phyloP scores from a whole-genome alignment of 2,888 invertebrate genomes.

The Lamellibrachia columna region DNA sequence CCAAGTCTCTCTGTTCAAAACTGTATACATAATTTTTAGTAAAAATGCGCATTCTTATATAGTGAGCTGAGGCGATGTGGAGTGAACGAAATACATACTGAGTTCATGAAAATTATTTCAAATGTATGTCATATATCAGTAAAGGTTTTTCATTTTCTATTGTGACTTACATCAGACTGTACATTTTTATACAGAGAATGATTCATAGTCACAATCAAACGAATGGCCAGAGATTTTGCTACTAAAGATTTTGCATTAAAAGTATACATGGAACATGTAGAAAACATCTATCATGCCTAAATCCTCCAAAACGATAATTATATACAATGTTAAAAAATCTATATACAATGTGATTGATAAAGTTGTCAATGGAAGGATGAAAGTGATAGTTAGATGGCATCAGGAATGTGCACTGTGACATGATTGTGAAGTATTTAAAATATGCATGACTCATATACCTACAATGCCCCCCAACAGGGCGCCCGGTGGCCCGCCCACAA shows the following conservation, averaged over 20 bases:
- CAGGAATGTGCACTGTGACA: not conserved
- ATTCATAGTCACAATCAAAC: not conserved
- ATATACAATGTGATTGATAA: too few species aligned
- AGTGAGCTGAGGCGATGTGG: too few species aligned
- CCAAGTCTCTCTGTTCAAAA: too few species aligned
- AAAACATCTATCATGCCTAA: too few species aligned
- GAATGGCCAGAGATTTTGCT: not conserved
- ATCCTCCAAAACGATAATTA: too few species aligned
- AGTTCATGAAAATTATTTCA: not conserved
- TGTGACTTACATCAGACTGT: not conserved
- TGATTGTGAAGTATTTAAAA: not conserved
- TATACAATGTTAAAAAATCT: too few species aligned
- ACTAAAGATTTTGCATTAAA: not conserved
- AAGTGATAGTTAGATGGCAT: not conserved
- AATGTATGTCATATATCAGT: not conserved
- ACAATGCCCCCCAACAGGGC: slow-evolving; percentile 55
- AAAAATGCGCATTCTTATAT: too few species aligned
- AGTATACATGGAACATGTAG: not conserved
- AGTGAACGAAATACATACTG: not conserved
- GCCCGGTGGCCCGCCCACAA: slow-evolving; percentile 55
- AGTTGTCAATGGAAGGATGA: too few species aligned
- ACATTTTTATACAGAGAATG: not conserved
- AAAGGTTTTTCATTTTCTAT: not conserved
- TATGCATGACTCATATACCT: slow-evolving; percentile 39
- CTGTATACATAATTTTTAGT: too few species aligned